Conservation (phyloP, 2,888 invertebrate species). For the Ophioninae sp. region DNA sequence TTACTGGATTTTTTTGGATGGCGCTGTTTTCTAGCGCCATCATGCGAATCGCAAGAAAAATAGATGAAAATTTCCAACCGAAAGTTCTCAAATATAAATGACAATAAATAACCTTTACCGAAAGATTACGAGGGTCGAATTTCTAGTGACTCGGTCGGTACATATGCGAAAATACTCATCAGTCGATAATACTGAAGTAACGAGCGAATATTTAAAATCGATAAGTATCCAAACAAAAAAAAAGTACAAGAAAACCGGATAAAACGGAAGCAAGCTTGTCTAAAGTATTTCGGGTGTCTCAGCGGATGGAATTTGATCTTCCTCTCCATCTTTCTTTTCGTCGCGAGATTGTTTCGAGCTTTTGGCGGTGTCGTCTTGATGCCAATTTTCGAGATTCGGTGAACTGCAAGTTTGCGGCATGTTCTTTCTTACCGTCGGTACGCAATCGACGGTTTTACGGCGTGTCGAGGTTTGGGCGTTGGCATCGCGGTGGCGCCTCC, state of each 20-base stretch:
- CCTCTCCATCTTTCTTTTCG: neutral
- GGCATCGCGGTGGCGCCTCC: conserved; percentile 73
- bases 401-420: conserved; percentile 67
- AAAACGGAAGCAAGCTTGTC: neutral
- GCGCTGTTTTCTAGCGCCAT: too few species aligned
- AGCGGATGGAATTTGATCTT: neutral
- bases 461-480: conserved; percentile 56
- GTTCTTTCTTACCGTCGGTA: conserved; percentile 66
- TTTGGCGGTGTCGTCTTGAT: conserved; percentile 12
- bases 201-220: conserved; percentile 32
- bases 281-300: neutral
- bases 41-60: too few species aligned
- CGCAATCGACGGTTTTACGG: conserved; percentile 70
- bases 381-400: conserved; percentile 68
- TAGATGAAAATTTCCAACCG: too few species aligned
- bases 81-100: too few species aligned
- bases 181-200: conserved; percentile 60
- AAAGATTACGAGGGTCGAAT: conserved; percentile 9
- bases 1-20: too few species aligned
- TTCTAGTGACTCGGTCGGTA: neutral
- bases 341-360: conserved; percentile 9
- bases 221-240: neutral
- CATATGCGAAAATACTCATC: conserved; percentile 33
- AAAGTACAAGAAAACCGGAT: neutral
- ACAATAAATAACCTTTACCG: neutral